Evolutionary conservation across 2,888 invertebrate genomes (phyloP).

Genomic region (Mactromeris polynyma): DNA sequence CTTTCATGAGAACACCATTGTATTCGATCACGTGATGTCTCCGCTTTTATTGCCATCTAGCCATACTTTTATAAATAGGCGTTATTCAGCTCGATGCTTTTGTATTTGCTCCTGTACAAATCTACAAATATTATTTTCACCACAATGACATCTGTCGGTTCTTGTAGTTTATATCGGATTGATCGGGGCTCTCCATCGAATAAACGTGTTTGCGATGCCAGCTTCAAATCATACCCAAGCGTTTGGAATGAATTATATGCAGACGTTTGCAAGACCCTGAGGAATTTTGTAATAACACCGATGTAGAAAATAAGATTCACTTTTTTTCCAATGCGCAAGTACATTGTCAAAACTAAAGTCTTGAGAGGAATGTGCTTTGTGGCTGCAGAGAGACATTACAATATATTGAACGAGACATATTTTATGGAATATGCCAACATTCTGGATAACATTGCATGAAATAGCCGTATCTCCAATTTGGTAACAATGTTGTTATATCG

Average conservation of each 20-base stretch:
- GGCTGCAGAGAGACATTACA: background rate
- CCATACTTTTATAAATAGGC: background rate
- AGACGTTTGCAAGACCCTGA: background rate
- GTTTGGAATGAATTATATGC: background rate
- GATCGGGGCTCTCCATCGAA: background rate
- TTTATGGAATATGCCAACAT: background rate
- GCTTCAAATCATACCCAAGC: background rate
- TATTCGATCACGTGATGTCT: background rate
- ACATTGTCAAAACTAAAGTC: background rate
- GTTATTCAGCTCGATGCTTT: background rate
- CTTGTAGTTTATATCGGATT: background rate
- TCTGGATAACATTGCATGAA: background rate
- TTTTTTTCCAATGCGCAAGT: background rate
- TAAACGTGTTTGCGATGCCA: background rate
- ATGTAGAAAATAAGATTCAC: conserved; percentile 1
- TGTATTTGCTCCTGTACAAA: background rate
- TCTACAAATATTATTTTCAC: background rate
- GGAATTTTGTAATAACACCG: conserved; percentile 4
- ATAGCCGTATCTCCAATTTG: background rate
- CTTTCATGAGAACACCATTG: background rate
- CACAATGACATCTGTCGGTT: background rate
- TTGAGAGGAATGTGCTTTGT: background rate
- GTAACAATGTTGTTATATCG: too few relatives aligned
- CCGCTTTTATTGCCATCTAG: background rate
- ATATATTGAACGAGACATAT: background rate